phyloP scores from a whole-genome alignment of 2,888 invertebrate species.

The Tuta absoluta region DNA sequence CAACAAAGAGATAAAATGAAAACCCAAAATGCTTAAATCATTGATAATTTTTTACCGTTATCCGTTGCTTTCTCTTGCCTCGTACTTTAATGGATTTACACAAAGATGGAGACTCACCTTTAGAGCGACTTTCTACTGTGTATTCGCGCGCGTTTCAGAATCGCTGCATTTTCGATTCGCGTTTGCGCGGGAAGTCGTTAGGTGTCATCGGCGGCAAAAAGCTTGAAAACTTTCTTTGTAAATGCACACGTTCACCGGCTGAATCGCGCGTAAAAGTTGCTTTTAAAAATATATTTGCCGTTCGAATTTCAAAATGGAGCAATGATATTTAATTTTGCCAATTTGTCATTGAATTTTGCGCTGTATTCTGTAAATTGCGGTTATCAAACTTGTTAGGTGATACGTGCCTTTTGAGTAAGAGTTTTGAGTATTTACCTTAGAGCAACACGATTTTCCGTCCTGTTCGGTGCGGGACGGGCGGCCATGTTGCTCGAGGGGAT shows the following conservation, averaged over 20 bases:
- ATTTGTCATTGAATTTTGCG: neutral
- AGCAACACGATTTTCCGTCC: no score
- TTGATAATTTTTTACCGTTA: no score
- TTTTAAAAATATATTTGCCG: constrained; percentile 3
- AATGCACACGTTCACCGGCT: constrained; percentile 43
- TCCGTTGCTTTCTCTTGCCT: neutral
- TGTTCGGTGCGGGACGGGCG: no score
- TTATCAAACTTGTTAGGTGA: neutral
- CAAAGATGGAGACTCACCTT: constrained; percentile 2
- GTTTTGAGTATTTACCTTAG: no score
- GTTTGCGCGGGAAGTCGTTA: constrained; percentile 68
- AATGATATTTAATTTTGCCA: constrained; percentile 1
- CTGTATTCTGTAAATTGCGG: neutral
- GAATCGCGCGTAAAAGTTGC: constrained; percentile 13
- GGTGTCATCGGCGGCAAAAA: constrained; percentile 59
- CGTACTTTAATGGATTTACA: no score
- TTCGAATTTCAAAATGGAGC: constrained; percentile 16
- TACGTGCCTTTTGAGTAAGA: neutral
- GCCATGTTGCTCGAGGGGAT: no score
- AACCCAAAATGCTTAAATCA: no score
- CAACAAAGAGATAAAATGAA: no score
- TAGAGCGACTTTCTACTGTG: neutral
- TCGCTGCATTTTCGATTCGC: constrained; percentile 56
- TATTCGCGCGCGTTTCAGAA: constrained; percentile 45
- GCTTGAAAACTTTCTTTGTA: constrained; percentile 52